These are phyloP conservation scores for Epirrhoe tristata DNA, from an alignment of 2,888 invertebrate species.

Conservation along the genomic window DNA sequence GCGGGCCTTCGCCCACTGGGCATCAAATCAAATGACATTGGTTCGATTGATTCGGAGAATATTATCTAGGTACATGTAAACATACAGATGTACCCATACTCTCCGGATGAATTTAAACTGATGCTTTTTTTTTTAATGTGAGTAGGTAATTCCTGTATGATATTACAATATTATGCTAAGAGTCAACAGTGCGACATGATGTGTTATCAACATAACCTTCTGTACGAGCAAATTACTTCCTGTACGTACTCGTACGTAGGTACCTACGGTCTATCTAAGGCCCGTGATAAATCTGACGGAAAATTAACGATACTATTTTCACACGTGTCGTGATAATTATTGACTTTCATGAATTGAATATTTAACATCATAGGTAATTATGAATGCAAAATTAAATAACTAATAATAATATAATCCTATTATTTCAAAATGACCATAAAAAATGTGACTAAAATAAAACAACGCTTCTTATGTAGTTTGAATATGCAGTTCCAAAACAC, in stretches of 20 bases:
- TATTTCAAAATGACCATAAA: no score
- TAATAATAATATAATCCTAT: no score
- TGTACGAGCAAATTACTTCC: slow-evolving; percentile 80
- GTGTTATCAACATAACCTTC: slow-evolving; percentile 79
- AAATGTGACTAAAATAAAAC: no score
- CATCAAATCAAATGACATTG: no score
- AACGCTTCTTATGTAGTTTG: no score
- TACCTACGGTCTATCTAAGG: slow-evolving; percentile 52
- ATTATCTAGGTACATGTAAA: no score
- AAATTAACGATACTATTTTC: slow-evolving; percentile 25
- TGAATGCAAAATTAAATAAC: no score
- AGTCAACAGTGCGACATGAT: slow-evolving; percentile 53
- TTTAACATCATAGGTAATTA: background rate
- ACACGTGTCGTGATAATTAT: slow-evolving; percentile 14
- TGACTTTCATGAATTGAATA: slow-evolving; percentile 9
- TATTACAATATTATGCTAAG: slow-evolving; percentile 41
- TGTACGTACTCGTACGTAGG: slow-evolving; percentile 66
- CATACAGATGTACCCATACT: no score
- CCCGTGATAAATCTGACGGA: slow-evolving; percentile 32
- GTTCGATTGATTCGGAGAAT: no score
- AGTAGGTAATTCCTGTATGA: slow-evolving; percentile 15
- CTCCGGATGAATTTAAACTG: no score
- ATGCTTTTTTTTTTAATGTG: no score
- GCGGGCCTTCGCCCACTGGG: no score
- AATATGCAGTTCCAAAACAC: background rate